phyloP scores from a whole-genome alignment of 2,113 vertebrate species.

The Seriola dumerili region DNA sequence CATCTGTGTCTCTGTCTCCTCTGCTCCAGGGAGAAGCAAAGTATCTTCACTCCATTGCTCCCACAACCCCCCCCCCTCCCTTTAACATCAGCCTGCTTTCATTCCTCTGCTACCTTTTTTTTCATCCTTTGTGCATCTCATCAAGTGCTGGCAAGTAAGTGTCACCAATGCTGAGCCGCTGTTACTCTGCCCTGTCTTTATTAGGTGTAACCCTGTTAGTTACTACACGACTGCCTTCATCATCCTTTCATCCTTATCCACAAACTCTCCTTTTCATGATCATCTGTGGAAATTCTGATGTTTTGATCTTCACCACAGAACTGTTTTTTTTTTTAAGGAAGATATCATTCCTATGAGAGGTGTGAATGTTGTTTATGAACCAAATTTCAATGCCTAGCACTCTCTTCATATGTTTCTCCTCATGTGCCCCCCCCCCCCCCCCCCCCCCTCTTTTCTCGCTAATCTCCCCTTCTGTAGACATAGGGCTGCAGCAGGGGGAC shows the following conservation, averaged over 20 bases:
- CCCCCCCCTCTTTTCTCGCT: not conserved
- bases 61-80: not conserved
- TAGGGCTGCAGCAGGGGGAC: conserved; percentile 59
- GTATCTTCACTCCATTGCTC: conserved; percentile 54
- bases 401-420: conserved; percentile 2
- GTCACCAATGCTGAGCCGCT: conserved; percentile 3
- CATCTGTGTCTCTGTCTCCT: conserved; percentile 81
- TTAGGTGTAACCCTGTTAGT: not conserved
- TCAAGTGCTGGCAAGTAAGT: conserved; percentile 8
- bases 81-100: conserved; percentile 29
- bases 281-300: not conserved
- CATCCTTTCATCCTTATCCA: not conserved
- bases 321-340: not conserved
- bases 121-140: conserved; percentile 26
- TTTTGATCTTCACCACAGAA: not conserved
- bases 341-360: not conserved
- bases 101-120: conserved; percentile 40
- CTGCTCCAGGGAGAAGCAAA: conserved; percentile 72
- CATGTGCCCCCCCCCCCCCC: not conserved
- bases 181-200: not conserved
- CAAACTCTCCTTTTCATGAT: not conserved
- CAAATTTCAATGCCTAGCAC: not conserved
- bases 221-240: not conserved
- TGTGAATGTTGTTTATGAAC: not conserved
- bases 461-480: conserved; percentile 16